Conservation (phyloP, 2,888 invertebrate genomes). For the Bibio marci region DNA sequence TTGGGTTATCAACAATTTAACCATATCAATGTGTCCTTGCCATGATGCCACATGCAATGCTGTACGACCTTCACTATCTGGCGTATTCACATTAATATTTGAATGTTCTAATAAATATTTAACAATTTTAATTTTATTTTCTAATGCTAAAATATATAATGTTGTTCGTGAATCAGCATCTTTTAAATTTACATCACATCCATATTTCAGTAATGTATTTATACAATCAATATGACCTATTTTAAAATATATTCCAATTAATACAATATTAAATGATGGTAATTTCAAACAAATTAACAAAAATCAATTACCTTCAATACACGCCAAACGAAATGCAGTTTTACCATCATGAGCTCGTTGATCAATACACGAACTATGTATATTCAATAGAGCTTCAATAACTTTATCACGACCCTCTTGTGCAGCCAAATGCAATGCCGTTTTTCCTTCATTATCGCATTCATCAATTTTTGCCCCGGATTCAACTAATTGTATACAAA, state of each 20-base stretch:
- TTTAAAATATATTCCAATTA: too few species aligned
- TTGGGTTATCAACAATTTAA: constrained; percentile 59
- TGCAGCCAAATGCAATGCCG: constrained; percentile 71
- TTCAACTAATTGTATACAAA: constrained; percentile 39
- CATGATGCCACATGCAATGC: constrained; percentile 80
- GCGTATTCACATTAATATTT: constrained; percentile 64
- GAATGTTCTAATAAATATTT: constrained; percentile 61
- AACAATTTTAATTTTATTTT: constrained; percentile 71
- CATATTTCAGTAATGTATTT: constrained; percentile 44
- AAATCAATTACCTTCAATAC: constrained; percentile 18
- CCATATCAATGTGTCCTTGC: constrained; percentile 92
- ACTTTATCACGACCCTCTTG: constrained; percentile 66
- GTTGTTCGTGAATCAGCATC: constrained; percentile 89
- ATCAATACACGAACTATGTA: constrained; percentile 62
- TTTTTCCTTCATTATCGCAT: constrained; percentile 82
- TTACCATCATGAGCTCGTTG: constrained; percentile 82
- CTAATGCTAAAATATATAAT: constrained; percentile 76
- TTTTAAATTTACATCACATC: constrained; percentile 71
- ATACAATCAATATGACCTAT: constrained; percentile 63
- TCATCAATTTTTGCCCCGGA: constrained; percentile 79
- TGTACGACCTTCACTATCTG: constrained; percentile 81
- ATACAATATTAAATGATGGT: constrained; percentile 38
- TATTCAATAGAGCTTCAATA: constrained; percentile 42
- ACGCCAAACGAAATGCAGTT: constrained; percentile 53
- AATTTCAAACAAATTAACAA: not conserved